Evolutionary conservation across 2,113 vertebrate genomes (phyloP).

Genomic region (Daubentonia madagascariensis): DNA sequence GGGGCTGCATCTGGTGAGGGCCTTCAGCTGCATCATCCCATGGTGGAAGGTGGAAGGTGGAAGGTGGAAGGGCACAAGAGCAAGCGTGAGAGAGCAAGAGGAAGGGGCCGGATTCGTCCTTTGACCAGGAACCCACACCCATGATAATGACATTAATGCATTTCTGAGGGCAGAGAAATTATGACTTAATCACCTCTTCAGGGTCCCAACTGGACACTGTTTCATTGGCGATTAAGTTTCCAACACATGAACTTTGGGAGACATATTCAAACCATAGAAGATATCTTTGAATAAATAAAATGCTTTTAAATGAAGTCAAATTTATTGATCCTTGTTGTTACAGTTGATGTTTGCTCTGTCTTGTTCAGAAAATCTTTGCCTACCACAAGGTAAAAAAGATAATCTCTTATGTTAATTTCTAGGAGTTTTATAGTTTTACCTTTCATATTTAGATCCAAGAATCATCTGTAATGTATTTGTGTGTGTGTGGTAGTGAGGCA

Average conservation of each 20-base stretch:
- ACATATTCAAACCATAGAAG: not conserved
- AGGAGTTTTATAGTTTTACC: not conserved
- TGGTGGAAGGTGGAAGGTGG: not conserved
- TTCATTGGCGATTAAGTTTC: not conserved
- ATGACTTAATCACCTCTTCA: not conserved
- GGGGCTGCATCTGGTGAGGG: not conserved
- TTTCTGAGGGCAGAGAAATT: too few relatives aligned
- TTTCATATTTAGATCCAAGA: not conserved
- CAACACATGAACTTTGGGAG: not conserved
- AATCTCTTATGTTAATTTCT: not conserved
- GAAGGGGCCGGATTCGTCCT: fast-evolving
- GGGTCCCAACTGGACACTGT: not conserved
- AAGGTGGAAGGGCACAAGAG: not conserved
- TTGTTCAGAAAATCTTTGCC: not conserved
- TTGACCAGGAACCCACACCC: not conserved
- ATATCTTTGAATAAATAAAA: not conserved
- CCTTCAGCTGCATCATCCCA: not conserved
- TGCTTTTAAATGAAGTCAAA: not conserved
- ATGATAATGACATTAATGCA: too few relatives aligned
- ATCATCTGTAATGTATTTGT: not conserved
- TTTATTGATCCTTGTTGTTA: not conserved
- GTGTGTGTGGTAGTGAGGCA: not conserved
- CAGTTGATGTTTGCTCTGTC: not conserved
- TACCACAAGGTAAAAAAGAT: not conserved
- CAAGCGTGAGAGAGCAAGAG: not conserved